These are phyloP conservation scores for Thalassarche chlororhynchos DNA, from an alignment of 2,113 vertebrate genomes.

Conservation along the genomic window DNA sequence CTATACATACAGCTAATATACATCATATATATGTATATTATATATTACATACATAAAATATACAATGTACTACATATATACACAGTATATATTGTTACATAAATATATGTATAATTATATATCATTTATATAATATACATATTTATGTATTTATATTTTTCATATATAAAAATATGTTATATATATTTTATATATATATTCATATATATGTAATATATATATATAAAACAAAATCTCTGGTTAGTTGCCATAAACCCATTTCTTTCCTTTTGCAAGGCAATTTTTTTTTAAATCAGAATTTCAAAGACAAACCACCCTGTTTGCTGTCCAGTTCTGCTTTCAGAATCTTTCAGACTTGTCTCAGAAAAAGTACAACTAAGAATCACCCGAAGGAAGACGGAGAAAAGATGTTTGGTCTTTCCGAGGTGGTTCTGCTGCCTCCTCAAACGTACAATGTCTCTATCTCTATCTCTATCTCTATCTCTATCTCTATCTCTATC, in stretches of 20 bases:
- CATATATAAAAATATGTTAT: no score
- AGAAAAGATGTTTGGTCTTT: neutral
- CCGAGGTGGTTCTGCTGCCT: neutral
- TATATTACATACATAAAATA: neutral
- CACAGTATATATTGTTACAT: neutral
- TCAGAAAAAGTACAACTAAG: neutral
- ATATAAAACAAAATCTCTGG: neutral
- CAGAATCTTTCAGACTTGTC: neutral
- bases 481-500: neutral
- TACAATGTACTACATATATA: no score
- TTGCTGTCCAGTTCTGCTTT: neutral
- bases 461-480: neutral
- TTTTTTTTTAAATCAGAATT: neutral
- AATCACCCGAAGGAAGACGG: neutral
- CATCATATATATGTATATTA: neutral
- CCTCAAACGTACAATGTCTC: neutral
- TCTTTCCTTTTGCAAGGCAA: neutral
- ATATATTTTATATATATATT: neutral
- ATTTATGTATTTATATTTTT: neutral
- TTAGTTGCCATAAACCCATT: neutral
- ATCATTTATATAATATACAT: neutral
- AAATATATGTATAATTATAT: neutral
- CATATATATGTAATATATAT: neutral
- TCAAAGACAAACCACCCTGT: neutral
- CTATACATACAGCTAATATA: neutral